These are phyloP conservation scores for Sebastiscus tertius DNA, from an alignment of 2,797 vertebrate species.

Conservation along the genomic window DNA sequence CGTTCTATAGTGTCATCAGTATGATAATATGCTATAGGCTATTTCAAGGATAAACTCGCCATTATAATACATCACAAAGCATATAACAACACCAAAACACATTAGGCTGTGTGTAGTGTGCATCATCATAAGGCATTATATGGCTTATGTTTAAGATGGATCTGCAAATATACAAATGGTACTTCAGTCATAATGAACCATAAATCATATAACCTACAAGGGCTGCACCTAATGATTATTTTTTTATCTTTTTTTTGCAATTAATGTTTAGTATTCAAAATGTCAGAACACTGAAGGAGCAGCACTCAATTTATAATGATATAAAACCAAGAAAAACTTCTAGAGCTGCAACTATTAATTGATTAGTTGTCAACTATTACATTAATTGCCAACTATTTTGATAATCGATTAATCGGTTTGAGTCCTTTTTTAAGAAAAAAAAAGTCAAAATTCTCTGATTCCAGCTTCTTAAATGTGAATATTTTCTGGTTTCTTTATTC, in stretches of 20 bases:
- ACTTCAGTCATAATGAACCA: conserved; percentile 39
- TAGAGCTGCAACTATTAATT: too few relatives aligned
- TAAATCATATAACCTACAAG: conserved; percentile 36
- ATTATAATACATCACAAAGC: conserved; percentile 78
- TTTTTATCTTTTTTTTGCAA: neutral
- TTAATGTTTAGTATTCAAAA: neutral
- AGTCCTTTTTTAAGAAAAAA: fast-evolving
- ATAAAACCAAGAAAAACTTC: neutral
- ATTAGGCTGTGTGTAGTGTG: conserved; percentile 59
- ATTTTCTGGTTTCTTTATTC: too few relatives aligned
- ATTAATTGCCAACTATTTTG: too few relatives aligned
- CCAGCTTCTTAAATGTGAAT: too few relatives aligned
- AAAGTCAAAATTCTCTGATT: too few relatives aligned
- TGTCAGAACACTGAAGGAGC: neutral
- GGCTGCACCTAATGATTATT: neutral
- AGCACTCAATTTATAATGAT: neutral
- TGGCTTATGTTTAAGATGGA: conserved; percentile 53
- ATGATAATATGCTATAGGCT: conserved; percentile 76
- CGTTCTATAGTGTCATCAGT: conserved; percentile 71
- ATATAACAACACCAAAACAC: conserved; percentile 69
- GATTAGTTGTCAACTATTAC: too few relatives aligned
- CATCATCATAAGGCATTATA: conserved; percentile 60
- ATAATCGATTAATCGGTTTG: too few relatives aligned
- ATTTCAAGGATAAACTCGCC: conserved; percentile 79
- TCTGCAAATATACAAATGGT: conserved; percentile 37